Percentiles rank a stretch among this genome's conserved stretches.
Conservation (phyloP, 2,888 invertebrate species). For the Muschampia plurimacula region DNA sequence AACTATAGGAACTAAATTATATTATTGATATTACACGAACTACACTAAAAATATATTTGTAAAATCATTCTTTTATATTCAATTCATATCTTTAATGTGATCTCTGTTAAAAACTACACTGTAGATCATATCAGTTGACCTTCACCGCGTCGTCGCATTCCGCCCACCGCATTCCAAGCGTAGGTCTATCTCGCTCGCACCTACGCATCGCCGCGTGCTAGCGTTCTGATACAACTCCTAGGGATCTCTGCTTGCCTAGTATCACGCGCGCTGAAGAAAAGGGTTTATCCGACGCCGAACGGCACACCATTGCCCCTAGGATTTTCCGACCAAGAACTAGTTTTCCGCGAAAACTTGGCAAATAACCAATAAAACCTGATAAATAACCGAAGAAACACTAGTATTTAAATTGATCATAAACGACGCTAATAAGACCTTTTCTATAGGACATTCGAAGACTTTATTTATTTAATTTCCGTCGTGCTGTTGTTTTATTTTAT, state of each 20-base stretch:
- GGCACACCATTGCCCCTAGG: constrained; percentile 58
- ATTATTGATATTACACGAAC: background rate
- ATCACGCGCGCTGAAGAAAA: constrained; percentile 86
- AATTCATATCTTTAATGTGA: background rate
- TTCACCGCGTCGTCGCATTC: constrained; percentile 72
- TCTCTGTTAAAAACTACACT: constrained; percentile 63
- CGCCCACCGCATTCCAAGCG: constrained; percentile 71
- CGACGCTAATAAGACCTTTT: constrained; percentile 25
- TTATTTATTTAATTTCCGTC: constrained; percentile 41
- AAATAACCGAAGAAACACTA: constrained; percentile 20
- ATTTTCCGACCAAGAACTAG: constrained; percentile 75
- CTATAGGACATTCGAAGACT: constrained; percentile 22
- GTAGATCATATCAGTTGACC: constrained; percentile 78
- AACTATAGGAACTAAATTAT: background rate
- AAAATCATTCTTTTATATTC: background rate
- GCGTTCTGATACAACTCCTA: constrained; percentile 67
- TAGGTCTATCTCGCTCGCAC: constrained; percentile 70
- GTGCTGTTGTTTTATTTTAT: constrained; percentile 42
- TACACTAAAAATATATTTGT: background rate
- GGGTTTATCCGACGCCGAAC: constrained; percentile 84
- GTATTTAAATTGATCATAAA: constrained; percentile 17
- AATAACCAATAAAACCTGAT: constrained; percentile 35
- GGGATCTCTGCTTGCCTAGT: constrained; percentile 75
- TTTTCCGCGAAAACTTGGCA: constrained; percentile 65
- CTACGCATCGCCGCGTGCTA: constrained; percentile 51